Base-by-base conservation (phyloP, 1,140 invertebrate genomes). In the Drosophila bocqueti region DNA sequence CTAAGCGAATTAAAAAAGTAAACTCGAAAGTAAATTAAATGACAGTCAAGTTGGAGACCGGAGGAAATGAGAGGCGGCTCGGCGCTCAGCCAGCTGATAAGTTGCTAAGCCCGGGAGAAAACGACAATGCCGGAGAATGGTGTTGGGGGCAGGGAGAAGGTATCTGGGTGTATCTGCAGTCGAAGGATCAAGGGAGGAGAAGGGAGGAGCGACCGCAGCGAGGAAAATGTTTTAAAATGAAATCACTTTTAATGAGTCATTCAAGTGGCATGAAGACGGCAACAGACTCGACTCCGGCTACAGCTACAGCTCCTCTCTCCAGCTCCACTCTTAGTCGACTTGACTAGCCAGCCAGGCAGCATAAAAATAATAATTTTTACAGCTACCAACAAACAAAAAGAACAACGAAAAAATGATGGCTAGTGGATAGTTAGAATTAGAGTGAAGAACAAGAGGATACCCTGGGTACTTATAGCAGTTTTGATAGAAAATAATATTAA, bases 181-280 rank as follows among this genome's bases (percentile, higher is more conserved):
- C 72, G 72, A 76, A 76, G 74, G 49, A 66, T 45, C 29, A 24
- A 13, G 57, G 29, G 29, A 29, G 29, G 29, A 29, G 31, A 10
- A 10, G 31, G 15, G 40, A 16, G 47, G 40, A 43, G 80, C 80
- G 47, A 83, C 85, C 73, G 69, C 84, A 84, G 85, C 66, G 78
- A 72, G 77, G 78, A 84, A 84, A 90, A 89, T 90, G 85, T 89
- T 89, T 89, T 89, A 90, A 89, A 89, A 89, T 89, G 85, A 89
- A 89, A 90, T 89, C 85, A 89, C 78, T 89, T 90, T 89, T 89
- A 89, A 89, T 89, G 85, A 89, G 85, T 89, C 85, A 89, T 89
- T 89, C 85, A 89, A 89, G 85, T 90, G 85, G 85, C 85, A 89
- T 76, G 79, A 60, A 79, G 75, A 76, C 68, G 67, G 55, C 79